Evolutionary conservation across 2,888 invertebrate genomes (phyloP), one percentile per base, ranked within the genome.

Genomic region (Hypolimnas misippus): DNA sequence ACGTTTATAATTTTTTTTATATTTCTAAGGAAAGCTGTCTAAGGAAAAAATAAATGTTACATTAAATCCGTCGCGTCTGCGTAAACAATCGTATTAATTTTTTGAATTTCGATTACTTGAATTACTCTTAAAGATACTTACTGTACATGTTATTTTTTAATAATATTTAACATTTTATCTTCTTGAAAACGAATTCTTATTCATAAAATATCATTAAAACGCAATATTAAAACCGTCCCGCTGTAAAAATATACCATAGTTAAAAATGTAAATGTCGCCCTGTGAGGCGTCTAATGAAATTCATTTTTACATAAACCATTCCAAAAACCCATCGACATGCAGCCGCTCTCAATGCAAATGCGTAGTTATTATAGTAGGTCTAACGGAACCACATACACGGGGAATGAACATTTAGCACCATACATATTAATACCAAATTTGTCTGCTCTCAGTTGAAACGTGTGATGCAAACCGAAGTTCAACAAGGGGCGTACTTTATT

Each of bases 301-400:
- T 54, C 35, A 54, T 60, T 46, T 53, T 49, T 49, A 49, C 53
- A 19, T 54, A 54, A 54, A 60, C 38, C 53, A 46, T 60, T 60
- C 52, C 52, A 52, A 52, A 57, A 54, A 53, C 38, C 35, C 46
- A 46, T 60, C 59, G 44, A 35, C 53, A 38, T 60, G 59, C 60
- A 54, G 46, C 29, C 60, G 60, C 60, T 54, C 60, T 60, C 46
- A 60, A 60, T 60, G 54, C 29, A 60, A 60, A 60, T 60, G 54
- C 54, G 38, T 17, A 21, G 38, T 54, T 52, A 54, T 60, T 54
- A 60, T 46, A 59, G 25, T 54, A 38, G 16, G n/a, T 46, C 19
- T 46, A 46, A 21, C 21, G 19, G 16, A 8, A 42, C 12, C 21
- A 12, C 21, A n/a, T 12, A 46, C 44, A 46, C 4, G 12, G 44